These are phyloP conservation scores for Drosophila picticornis DNA, from an alignment of 2,888 invertebrate genomes.

Conservation along the genomic window DNA sequence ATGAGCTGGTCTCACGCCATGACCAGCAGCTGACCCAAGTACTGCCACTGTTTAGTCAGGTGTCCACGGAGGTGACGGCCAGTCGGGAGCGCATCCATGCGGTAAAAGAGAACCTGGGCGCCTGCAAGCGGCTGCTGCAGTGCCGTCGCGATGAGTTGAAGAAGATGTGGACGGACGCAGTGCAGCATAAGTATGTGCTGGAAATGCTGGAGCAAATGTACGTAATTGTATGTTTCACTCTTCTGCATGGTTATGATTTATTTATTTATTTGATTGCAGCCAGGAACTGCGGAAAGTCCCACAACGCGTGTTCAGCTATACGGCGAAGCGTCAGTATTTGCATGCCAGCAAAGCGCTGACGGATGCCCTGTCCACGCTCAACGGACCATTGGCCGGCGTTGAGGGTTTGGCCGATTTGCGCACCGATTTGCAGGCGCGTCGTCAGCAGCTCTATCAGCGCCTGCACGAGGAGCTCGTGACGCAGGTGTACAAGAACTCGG, in stretches of 20 bases:
- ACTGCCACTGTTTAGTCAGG: slow-evolving; percentile 90
- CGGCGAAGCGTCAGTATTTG: slow-evolving; percentile 91
- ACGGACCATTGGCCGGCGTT: slow-evolving; percentile 91
- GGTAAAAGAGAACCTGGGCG: slow-evolving; percentile 92
- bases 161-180: slow-evolving; percentile 96
- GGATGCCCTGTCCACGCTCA: slow-evolving; percentile 89
- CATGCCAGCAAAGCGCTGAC: slow-evolving; percentile 93
- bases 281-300: slow-evolving; percentile 92
- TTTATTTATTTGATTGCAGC: slow-evolving; percentile 84
- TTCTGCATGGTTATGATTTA: background rate
- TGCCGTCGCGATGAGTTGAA: slow-evolving; percentile 96
- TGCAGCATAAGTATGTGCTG: slow-evolving; percentile 97
- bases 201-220: slow-evolving; percentile 94
- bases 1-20: slow-evolving; percentile 94
- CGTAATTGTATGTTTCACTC: slow-evolving; percentile 25
- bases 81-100: slow-evolving; percentile 91
- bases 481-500: slow-evolving; percentile 89
- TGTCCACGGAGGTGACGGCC: slow-evolving; percentile 91
- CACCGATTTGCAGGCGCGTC: slow-evolving; percentile 88
- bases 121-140: slow-evolving; percentile 93
- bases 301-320: slow-evolving; percentile 88
- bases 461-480: slow-evolving; percentile 90
- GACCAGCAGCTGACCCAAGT: slow-evolving; percentile 92
- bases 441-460: slow-evolving; percentile 89
- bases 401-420: slow-evolving; percentile 93